Conservation (phyloP, 1,140 invertebrate species). For the Hypothenemus hampei region DNA sequence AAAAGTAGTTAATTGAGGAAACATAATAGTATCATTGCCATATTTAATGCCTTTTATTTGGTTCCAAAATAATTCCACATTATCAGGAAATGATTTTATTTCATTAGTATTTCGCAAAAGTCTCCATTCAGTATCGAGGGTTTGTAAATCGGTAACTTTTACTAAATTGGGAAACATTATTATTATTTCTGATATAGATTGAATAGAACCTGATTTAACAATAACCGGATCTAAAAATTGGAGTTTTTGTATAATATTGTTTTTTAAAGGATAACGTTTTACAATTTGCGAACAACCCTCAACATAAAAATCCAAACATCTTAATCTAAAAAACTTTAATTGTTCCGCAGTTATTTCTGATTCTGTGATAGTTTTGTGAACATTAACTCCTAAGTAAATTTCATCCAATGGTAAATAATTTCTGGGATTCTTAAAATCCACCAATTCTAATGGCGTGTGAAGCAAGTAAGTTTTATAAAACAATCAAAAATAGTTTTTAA, state of each 20-base stretch:
- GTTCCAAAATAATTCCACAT: not conserved
- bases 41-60: too few relatives aligned
- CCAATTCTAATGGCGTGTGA: not conserved
- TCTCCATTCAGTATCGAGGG: not conserved
- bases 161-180: conserved; percentile 13
- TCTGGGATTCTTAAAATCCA: conserved; percentile 12
- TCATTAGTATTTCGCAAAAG: not conserved
- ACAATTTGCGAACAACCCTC: conserved; percentile 1
- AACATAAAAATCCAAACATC: conserved; percentile 10
- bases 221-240: conserved; percentile 3
- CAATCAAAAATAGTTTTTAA: not conserved
- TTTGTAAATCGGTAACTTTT: conserved; percentile 5
- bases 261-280: conserved; percentile 10
- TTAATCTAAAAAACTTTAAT: not conserved
- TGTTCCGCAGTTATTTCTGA: not conserved
- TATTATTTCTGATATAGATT: not conserved
- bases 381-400: conserved; percentile 10
- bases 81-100: not conserved
- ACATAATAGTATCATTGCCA: not conserved
- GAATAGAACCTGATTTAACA: not conserved
- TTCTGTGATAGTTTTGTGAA: not conserved
- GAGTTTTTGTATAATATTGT: conserved; percentile 4
- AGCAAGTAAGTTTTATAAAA: not conserved
- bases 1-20: not conserved
- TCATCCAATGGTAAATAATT: conserved; percentile 7